A percentile compares a stretch with the other conserved stretches of the same genome.
These are phyloP conservation scores for Octodon degus DNA, from an alignment of 2,113 vertebrate genomes.

Conservation along the genomic window DNA sequence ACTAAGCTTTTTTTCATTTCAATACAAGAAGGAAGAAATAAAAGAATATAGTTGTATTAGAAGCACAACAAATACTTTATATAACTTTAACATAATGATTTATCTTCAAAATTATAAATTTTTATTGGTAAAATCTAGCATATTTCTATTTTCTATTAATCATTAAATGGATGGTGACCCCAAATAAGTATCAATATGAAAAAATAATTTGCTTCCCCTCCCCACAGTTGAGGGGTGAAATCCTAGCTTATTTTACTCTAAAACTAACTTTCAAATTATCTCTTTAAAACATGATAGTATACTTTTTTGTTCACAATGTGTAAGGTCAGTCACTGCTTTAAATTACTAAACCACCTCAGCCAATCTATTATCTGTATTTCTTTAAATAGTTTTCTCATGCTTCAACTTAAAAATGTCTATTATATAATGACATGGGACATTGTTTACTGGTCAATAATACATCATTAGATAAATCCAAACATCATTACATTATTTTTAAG, in stretches of 20 bases:
- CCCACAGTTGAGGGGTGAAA: neutral
- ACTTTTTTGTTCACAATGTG: neutral
- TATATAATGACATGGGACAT: neutral
- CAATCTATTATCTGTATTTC: neutral
- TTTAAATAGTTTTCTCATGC: constrained; percentile 47
- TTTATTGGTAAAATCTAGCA: neutral
- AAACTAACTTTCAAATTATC: constrained; percentile 37
- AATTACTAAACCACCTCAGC: neutral
- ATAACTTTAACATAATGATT: neutral
- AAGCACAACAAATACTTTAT: neutral
- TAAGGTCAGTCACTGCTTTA: neutral
- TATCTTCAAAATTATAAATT: neutral
- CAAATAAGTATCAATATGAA: constrained; percentile 51
- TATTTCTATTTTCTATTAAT: constrained; percentile 27
- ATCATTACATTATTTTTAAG: constrained; percentile 13
- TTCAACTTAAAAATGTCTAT: neutral
- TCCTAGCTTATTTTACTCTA: neutral
- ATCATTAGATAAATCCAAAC: neutral
- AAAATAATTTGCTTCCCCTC: neutral
- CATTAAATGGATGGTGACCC: neutral
- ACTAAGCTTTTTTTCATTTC: constrained; percentile 44
- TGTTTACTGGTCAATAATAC: neutral
- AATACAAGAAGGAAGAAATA: neutral
- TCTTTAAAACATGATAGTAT: neutral
- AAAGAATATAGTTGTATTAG: neutral